Base-by-base conservation (phyloP, 2,888 invertebrate genomes). In the Dascillus cervinus region DNA sequence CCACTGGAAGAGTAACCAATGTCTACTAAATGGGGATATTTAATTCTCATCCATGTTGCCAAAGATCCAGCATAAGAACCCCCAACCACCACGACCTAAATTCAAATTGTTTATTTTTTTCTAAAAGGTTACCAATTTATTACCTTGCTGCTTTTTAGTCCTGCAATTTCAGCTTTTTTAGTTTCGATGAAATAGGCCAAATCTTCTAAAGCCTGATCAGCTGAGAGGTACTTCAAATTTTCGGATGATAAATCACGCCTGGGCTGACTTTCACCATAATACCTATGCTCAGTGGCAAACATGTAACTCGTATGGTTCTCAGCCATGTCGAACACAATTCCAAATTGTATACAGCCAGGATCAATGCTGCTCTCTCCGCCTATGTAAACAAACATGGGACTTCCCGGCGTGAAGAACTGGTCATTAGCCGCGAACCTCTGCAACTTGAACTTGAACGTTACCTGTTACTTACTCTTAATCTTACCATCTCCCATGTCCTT, bases 201-300 rank as follows among this genome's bases (percentile, higher is more conserved):
- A 52, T 81, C 81, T 0, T 75, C 79, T n/a, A 81, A 53, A 0
- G 80, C 77, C 51, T 80, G 80, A 30, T 75, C 77, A 1, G 76
- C 73, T 55, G 68, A 73, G 9, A 81, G 55, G 50, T 73, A 79
- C 26, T 72, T 66, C 5, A 81, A 57, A 49, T 73, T 79, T 42
- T 71, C 69, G 1, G 70, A 57, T n/a, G n/a, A n/a, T n/a, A n/a
- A n/a, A n/a, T n/a, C n/a, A n/a, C n/a, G n/a, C n/a, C n/a, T n/a
- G 0, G 87, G 88, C 39, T 69, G 70, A 41, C 82, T 86, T 30
- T 71, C 51, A 1, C 89, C 89, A 52, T 89, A 90, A 57, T 75
- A 90, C 45, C 89, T 71, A 58, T 90, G 89, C 54, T 90, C 89
- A 1, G 86, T 76, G 44, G 79, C 79, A 53, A 81, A 80, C 50